Evolutionary conservation across 2,888 invertebrate species (phyloP).

Genomic region (Cantharis nigra): DNA sequence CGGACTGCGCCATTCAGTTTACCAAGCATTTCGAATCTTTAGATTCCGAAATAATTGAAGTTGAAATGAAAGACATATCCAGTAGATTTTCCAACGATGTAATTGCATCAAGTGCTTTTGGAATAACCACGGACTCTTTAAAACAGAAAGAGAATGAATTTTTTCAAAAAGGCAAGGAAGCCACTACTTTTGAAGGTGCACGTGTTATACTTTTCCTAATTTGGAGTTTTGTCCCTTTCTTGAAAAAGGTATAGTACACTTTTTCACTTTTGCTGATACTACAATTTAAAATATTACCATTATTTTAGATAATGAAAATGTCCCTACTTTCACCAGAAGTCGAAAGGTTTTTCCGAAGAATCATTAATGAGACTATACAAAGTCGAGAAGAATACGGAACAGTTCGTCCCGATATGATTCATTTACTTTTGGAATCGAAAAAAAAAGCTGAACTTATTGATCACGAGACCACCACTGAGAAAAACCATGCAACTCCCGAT

Average conservation of each 20-base stretch:
- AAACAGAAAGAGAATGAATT: constrained; percentile 60
- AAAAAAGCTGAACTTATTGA: constrained; percentile 1
- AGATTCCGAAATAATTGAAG: constrained; percentile 26
- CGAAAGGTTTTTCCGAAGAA: constrained; percentile 29
- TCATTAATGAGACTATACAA: constrained; percentile 32
- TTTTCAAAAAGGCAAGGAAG: constrained; percentile 58
- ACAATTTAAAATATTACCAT: too few species aligned
- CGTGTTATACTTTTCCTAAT: background rate
- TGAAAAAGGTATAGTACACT: background rate
- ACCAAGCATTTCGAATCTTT: constrained; percentile 38
- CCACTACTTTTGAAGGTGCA: constrained; percentile 49
- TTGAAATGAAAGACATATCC: constrained; percentile 57
- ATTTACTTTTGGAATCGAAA: constrained; percentile 25
- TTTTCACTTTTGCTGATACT: too few species aligned
- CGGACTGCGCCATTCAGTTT: constrained; percentile 33
- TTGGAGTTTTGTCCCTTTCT: background rate
- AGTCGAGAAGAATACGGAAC: constrained; percentile 4
- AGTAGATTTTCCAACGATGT: constrained; percentile 59
- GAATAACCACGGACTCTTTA: constrained; percentile 61
- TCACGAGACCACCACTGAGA: background rate
- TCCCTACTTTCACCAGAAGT: background rate
- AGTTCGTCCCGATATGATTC: constrained; percentile 11
- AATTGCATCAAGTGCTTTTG: constrained; percentile 61
- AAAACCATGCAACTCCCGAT: too few species aligned
- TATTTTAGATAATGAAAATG: constrained; percentile 12